Percentiles rank a stretch among this genome's conserved stretches.
phyloP scores from a whole-genome alignment of 2,888 invertebrate genomes.

The Trachelus stipa region DNA sequence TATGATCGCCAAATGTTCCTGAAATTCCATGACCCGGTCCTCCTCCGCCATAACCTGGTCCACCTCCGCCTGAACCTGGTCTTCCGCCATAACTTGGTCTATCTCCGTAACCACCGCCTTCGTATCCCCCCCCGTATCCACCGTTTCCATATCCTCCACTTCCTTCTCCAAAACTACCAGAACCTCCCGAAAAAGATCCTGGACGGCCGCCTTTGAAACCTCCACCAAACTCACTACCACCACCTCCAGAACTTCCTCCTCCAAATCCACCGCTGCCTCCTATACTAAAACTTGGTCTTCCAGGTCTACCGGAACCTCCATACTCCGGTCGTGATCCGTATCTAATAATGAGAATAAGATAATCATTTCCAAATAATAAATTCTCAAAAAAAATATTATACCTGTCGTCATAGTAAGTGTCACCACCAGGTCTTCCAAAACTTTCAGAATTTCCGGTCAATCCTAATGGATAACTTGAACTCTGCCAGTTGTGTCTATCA shows the following conservation, averaged over 20 bases:
- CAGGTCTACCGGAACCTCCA: not conserved
- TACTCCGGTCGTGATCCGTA: not conserved
- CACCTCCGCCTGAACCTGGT: constrained; percentile 12
- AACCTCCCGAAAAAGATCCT: constrained; percentile 4
- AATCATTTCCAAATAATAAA: not conserved
- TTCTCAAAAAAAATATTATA: constrained; percentile 25
- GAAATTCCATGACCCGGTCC: constrained; percentile 41
- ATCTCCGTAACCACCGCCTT: constrained; percentile 32
- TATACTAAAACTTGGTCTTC: not conserved
- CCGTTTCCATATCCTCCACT: constrained; percentile 27
- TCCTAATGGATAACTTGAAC: constrained; percentile 27
- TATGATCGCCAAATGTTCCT: constrained; percentile 43
- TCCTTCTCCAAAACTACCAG: constrained; percentile 26
- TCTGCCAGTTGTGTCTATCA: constrained; percentile 40
- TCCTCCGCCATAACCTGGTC: constrained; percentile 3
- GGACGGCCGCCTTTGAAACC: constrained; percentile 13
- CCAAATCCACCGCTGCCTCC: constrained; percentile 10
- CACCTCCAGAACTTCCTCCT: not conserved
- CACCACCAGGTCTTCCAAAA: constrained; percentile 26
- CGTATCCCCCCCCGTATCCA: constrained; percentile 36
- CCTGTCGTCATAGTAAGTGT: constrained; percentile 37
- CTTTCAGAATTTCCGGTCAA: constrained; percentile 34
- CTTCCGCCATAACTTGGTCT: constrained; percentile 22
- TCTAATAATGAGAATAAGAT: not conserved
- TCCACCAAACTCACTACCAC: not conserved